Conservation (phyloP, 2,888 invertebrate genomes). For the Linnaemya vulpina region DNA sequence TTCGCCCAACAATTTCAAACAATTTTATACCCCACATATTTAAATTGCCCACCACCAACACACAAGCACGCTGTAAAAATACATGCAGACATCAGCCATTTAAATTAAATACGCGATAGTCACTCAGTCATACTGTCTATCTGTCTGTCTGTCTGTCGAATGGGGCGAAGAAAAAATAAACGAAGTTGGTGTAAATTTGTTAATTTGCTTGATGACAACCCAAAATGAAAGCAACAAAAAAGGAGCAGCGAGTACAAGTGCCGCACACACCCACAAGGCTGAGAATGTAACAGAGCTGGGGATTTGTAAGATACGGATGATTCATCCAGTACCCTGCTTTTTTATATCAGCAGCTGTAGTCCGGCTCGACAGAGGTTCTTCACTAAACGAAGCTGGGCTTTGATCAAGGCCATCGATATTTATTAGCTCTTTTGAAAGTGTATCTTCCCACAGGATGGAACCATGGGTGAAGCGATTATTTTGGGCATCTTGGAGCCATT, state of each 20-base stretch:
- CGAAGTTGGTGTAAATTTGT: conserved; percentile 82
- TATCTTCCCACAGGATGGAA: too few species aligned
- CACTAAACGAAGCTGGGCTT: neutral
- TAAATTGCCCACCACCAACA: conserved; percentile 58
- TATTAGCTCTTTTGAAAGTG: too few species aligned
- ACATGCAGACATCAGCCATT: conserved; percentile 26
- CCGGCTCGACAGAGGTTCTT: neutral
- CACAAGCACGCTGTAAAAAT: conserved; percentile 74
- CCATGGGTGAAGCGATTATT: too few species aligned
- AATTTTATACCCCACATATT: conserved; percentile 73
- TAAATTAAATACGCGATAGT: conserved; percentile 67
- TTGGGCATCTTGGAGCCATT: too few species aligned
- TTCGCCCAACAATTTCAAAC: conserved; percentile 31
- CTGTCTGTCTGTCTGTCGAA: too few species aligned
- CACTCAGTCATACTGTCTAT: conserved; percentile 49
- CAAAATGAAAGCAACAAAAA: conserved; percentile 19
- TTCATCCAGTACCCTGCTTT: conserved; percentile 1
- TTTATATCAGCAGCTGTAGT: neutral
- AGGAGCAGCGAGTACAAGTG: conserved; percentile 29
- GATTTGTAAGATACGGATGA: neutral
- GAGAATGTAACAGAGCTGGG: neutral
- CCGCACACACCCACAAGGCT: conserved; percentile 12
- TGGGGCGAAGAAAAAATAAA: conserved; percentile 6
- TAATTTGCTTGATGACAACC: conserved; percentile 79
- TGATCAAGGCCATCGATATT: too few species aligned